Conservation (phyloP, 2,888 invertebrate species). For the Nemurella pictetii region DNA sequence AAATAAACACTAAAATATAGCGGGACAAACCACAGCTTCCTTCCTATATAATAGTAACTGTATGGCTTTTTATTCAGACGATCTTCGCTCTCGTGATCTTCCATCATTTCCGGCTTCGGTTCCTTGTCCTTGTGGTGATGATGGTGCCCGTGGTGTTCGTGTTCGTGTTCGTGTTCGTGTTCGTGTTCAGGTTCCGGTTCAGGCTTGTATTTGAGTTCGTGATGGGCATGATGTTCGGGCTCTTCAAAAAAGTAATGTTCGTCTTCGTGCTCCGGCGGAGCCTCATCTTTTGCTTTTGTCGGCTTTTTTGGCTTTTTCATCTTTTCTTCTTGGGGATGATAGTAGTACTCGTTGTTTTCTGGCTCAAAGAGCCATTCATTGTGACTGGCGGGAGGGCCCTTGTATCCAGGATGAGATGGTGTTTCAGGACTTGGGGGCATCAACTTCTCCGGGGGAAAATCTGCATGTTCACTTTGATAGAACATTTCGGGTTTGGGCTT, state of each 20-base stretch:
- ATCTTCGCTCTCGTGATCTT: constrained; percentile 43
- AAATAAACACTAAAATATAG: constrained; percentile 72
- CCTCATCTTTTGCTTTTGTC: neutral
- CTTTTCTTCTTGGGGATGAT: neutral
- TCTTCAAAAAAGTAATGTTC: neutral
- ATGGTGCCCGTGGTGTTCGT: constrained; percentile 44
- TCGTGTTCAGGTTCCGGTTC: neutral
- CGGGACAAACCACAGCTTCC: constrained; percentile 75
- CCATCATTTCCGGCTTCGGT: constrained; percentile 40
- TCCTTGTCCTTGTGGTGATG: constrained; percentile 46
- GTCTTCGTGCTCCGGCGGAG: constrained; percentile 11
- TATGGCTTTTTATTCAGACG: constrained; percentile 53
- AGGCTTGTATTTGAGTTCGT: neutral
- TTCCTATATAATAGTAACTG: constrained; percentile 75
- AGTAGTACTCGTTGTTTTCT: constrained; percentile 16
- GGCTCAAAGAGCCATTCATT: neutral
- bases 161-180: constrained; percentile 54
- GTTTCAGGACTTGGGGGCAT: neutral
- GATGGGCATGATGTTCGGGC: constrained; percentile 25
- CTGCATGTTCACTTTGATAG: neutral
- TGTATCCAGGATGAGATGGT: neutral
- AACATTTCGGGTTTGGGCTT: neutral
- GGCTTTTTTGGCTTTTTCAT: constrained; percentile 8
- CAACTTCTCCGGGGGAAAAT: constrained; percentile 6
- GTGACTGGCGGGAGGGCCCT: neutral